These are phyloP conservation scores for Discoglossus pictus DNA, from an alignment of 2,797 vertebrate genomes.

Conservation along the genomic window DNA sequence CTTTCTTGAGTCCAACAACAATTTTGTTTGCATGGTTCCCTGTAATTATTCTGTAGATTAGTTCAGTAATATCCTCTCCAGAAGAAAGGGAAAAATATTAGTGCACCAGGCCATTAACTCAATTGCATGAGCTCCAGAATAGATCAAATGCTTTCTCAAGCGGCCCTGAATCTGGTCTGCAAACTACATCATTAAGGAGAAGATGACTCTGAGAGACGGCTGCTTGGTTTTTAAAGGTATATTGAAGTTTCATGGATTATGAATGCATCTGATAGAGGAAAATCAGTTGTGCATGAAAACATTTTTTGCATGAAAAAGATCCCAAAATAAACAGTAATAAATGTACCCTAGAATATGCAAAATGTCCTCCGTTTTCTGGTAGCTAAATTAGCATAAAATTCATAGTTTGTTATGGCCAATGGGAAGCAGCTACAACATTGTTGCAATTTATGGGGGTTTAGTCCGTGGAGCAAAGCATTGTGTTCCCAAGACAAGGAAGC, in stretches of 20 bases:
- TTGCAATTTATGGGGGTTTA: too few species aligned
- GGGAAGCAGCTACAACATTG: too few species aligned
- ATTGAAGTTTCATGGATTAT: too few species aligned
- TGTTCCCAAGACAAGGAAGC: too few species aligned
- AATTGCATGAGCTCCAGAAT: constrained; percentile 7
- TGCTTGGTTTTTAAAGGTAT: constrained; percentile 53
- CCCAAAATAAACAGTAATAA: too few species aligned
- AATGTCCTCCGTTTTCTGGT: background rate
- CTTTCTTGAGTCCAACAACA: background rate
- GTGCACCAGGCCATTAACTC: constrained; percentile 26
- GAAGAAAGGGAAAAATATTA: constrained; percentile 53
- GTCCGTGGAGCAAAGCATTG: too few species aligned
- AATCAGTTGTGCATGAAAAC: too few species aligned
- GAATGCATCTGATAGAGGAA: too few species aligned
- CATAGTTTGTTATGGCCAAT: too few species aligned
- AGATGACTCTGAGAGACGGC: constrained; percentile 42
- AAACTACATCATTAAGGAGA: constrained; percentile 44
- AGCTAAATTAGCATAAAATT: too few species aligned
- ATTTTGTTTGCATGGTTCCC: constrained; percentile 20
- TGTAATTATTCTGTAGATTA: constrained; percentile 50
- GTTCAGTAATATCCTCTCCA: constrained; percentile 51
- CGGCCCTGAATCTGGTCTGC: constrained; percentile 1
- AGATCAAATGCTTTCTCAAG: constrained; percentile 26
- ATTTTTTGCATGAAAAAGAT: too few species aligned
- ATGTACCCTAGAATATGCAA: too few species aligned